phyloP scores from a whole-genome alignment of 2,888 invertebrate genomes.

The Crepidodera aurea region DNA sequence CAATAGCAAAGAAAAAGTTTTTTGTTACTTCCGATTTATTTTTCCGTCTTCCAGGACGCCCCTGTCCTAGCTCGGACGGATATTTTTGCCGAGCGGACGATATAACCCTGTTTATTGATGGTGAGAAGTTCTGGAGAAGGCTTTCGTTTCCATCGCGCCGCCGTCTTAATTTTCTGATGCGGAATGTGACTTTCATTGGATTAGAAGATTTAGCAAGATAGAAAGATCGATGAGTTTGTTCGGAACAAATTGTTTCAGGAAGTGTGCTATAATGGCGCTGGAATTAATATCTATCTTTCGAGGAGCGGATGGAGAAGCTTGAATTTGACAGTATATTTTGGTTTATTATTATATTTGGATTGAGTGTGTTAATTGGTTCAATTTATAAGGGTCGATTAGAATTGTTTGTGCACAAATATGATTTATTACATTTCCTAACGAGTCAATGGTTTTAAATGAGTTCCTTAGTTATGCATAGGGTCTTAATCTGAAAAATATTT shows the following conservation, averaged over 20 bases:
- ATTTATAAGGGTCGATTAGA: too few relatives aligned
- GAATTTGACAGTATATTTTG: not conserved
- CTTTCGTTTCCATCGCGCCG: constrained; percentile 5
- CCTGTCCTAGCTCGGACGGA: constrained; percentile 42
- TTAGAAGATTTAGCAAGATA: constrained; percentile 19
- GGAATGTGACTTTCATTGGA: constrained; percentile 32
- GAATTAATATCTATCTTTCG: not conserved
- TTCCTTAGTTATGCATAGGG: too few relatives aligned
- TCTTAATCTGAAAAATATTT: too few relatives aligned
- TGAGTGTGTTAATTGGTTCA: not conserved
- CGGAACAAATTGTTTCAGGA: not conserved
- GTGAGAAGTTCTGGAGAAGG: constrained; percentile 14
- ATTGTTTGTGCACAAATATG: too few relatives aligned
- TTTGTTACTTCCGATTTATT: too few relatives aligned
- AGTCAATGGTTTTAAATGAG: too few relatives aligned
- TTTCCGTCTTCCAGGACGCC: not conserved
- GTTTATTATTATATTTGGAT: not conserved
- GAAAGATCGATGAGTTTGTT: constrained; percentile 6
- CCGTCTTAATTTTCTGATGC: constrained; percentile 29
- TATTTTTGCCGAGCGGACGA: constrained; percentile 46
- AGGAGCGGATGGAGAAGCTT: not conserved
- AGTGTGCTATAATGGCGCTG: not conserved
- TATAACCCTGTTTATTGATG: constrained; percentile 29
- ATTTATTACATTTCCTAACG: too few relatives aligned
- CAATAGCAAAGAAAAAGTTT: too few relatives aligned